A percentile compares a stretch with the other conserved stretches of the same genome.
phyloP scores from a whole-genome alignment of 1,140 invertebrate species.

The Drosophila persimilis region DNA sequence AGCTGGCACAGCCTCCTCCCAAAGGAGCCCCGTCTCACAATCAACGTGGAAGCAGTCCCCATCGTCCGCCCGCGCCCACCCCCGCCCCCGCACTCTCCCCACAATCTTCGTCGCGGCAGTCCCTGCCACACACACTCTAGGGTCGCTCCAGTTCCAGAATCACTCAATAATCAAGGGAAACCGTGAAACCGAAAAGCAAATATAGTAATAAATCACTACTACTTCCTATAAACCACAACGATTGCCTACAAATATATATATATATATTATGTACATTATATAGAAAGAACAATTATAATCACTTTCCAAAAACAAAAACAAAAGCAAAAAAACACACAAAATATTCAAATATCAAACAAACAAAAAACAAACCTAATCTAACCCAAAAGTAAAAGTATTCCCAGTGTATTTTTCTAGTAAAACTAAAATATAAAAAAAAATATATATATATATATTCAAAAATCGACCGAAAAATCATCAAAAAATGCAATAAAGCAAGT shows the following conservation, averaged over 20 bases:
- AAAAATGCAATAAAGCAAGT: constrained; percentile 53
- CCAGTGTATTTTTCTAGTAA: constrained; percentile 81
- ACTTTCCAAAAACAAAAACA: constrained; percentile 49
- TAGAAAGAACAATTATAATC: constrained; percentile 66
- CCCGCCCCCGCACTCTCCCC: background rate
- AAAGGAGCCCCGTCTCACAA: too few species aligned
- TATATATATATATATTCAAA: constrained; percentile 10
- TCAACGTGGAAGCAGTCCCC: too few species aligned
- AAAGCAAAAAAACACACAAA: constrained; percentile 37
- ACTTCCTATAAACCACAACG: constrained; percentile 79
- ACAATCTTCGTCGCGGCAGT: constrained; percentile 22
- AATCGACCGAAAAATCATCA: constrained; percentile 13
- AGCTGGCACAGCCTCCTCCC: too few species aligned
- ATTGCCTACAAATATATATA: constrained; percentile 76
- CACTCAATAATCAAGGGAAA: constrained; percentile 35
- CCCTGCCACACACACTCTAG: background rate
- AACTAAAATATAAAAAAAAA: constrained; percentile 57
- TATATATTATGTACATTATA: constrained; percentile 52
- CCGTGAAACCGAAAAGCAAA: constrained; percentile 37
- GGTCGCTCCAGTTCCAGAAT: too few species aligned
- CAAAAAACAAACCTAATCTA: constrained; percentile 52
- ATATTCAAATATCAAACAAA: constrained; percentile 70
- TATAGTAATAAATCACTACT: constrained; percentile 72
- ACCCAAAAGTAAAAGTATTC: constrained; percentile 60
- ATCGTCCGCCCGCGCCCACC: constrained; percentile 14